These are phyloP conservation scores for Taphrorychus bicolor DNA, from an alignment of 2,888 invertebrate genomes.

Conservation along the genomic window DNA sequence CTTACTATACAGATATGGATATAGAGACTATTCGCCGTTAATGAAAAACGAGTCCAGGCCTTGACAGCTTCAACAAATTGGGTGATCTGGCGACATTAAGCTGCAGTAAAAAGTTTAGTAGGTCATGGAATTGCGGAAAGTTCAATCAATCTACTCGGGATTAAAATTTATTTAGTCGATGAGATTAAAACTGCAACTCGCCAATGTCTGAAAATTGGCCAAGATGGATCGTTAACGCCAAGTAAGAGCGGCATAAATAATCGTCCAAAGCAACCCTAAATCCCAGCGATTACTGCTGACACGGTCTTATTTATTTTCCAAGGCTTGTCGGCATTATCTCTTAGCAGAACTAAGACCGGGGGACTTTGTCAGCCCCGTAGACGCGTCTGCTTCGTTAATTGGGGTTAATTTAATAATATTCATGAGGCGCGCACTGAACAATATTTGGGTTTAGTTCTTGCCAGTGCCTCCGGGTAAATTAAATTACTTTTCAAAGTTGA, in stretches of 20 bases:
- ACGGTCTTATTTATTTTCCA: slow-evolving; percentile 39
- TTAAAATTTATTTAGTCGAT: not conserved
- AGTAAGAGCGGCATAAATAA: slow-evolving; percentile 26
- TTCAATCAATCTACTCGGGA: too few species aligned
- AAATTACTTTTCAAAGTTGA: not conserved
- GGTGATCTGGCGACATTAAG: slow-evolving; percentile 44
- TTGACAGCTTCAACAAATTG: slow-evolving; percentile 46
- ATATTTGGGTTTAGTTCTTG: slow-evolving; percentile 3
- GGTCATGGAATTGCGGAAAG: slow-evolving; percentile 50
- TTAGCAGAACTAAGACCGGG: slow-evolving; percentile 41
- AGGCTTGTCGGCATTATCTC: slow-evolving; percentile 35
- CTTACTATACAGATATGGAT: slow-evolving; percentile 27
- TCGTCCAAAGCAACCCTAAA: slow-evolving; percentile 33
- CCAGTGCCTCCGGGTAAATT: not conserved
- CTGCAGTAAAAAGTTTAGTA: slow-evolving; percentile 45
- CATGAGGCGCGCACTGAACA: slow-evolving; percentile 10
- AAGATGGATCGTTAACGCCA: not conserved
- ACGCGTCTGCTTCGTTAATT: slow-evolving; percentile 28
- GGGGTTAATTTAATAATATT: slow-evolving; percentile 49
- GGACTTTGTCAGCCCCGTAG: slow-evolving; percentile 22
- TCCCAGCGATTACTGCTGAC: slow-evolving; percentile 35
- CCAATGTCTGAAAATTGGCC: slow-evolving; percentile 27
- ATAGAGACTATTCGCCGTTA: too few species aligned
- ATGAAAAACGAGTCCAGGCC: slow-evolving; percentile 34
- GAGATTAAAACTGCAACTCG: not conserved